A percentile compares a stretch with the other conserved stretches of the same genome.
phyloP scores from a whole-genome alignment of 1,140 invertebrate species.

The Metopolophium dirhodum region DNA sequence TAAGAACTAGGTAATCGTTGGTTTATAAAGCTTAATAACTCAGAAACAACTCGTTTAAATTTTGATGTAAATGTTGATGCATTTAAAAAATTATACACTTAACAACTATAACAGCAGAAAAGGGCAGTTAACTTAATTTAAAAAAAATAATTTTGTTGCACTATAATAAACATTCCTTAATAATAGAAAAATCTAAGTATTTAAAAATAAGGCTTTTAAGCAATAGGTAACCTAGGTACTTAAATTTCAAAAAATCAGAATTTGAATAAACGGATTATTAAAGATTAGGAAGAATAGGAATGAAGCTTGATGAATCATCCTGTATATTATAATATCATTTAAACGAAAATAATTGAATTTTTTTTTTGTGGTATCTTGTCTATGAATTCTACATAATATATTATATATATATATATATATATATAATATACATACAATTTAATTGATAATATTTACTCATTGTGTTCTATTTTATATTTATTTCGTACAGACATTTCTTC shows the following conservation, averaged over 20 bases:
- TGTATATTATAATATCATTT: not conserved
- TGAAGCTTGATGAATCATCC: not conserved
- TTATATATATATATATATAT: too few relatives aligned
- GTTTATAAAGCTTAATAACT: not conserved
- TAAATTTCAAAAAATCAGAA: not conserved
- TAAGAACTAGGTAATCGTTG: not conserved
- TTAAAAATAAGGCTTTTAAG: not conserved
- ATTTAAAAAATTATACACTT: not conserved
- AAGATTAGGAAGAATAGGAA: not conserved
- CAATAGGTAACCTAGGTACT: too few relatives aligned
- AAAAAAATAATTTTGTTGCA: not conserved
- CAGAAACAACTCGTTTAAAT: not conserved
- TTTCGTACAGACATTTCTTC: not conserved
- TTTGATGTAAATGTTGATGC: not conserved
- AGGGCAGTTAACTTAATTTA: not conserved
- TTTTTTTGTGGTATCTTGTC: not conserved
- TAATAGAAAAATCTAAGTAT: not conserved
- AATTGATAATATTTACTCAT: not conserved
- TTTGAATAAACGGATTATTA: not conserved
- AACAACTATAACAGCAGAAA: not conserved
- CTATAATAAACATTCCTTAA: not conserved
- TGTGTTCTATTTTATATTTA: not conserved
- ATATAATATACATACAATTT: too few relatives aligned
- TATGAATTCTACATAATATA: not conserved
- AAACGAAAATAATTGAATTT: slow-evolving; percentile 44